Evolutionary conservation across 1,140 invertebrate genomes (phyloP), one percentile per base, ranked within the genome.

Genomic region (Platyura marginata): DNA sequence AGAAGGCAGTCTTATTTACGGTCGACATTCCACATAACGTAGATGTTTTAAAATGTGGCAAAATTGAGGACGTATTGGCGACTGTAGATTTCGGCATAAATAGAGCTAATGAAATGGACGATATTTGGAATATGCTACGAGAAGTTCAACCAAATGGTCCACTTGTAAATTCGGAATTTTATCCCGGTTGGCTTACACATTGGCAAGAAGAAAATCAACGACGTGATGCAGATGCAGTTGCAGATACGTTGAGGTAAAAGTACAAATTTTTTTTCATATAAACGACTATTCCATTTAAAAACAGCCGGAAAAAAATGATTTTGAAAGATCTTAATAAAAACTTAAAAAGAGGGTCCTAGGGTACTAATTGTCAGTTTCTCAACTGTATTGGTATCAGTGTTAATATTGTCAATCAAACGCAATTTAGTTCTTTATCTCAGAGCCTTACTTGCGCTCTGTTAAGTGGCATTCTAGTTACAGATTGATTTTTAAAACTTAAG

Each of bases 161-260:
- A 10, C 51, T 81, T 11, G 76, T 87, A 0, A 86, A 86, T 60
- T 83, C 80, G 0, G 83, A 86, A 59, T 87, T 71, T 56, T 87
- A 86, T 63, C 68, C 79, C 2, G 81, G 81, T 11, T 75, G 73
- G 73, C 47, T 86, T 25, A 75, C 81, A 40, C 72, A 80, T 52
- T 87, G 83, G 83, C 73, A 71, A 19, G 64, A 72, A 49, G 49
- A 58, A 2, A 69, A 74, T 47, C 60, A 68, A 25, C 62, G 50
- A 15, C 64, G 69, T 3, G 43, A 54, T 18, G 52, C 67, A 0
- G 42, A 47, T 0, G 43, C 46, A 4, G 64, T 77, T 19, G 55
- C 62, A 0, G 59, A 63, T 45, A 69, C 63, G 6, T 57, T 86
- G 11, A 66, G 71, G 21, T 45, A 40, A 40, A n/a, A n/a, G n/a